A percentile compares a stretch with the other conserved stretches of the same genome.
These are phyloP conservation scores for Sibirionetta formosa DNA, from an alignment of 2,797 vertebrate species.

Conservation along the genomic window DNA sequence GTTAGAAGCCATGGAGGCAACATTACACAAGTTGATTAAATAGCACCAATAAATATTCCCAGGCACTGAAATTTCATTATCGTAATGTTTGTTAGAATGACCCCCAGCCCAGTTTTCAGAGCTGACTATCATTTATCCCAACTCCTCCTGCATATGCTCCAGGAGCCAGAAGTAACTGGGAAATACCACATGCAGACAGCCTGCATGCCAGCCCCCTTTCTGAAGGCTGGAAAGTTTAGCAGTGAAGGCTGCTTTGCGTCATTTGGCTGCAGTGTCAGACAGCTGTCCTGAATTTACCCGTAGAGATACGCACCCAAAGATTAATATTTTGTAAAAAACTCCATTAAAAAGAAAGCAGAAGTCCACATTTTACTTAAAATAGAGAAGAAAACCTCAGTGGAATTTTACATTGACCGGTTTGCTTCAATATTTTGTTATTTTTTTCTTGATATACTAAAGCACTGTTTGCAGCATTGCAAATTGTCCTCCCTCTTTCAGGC, in stretches of 20 bases:
- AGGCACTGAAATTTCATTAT: not conserved
- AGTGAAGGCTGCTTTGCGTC: not conserved
- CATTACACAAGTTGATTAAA: not conserved
- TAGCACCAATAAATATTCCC: not conserved
- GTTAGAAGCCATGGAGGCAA: not conserved
- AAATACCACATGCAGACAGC: not conserved
- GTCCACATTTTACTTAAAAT: not conserved
- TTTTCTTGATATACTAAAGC: not conserved
- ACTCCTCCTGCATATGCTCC: not conserved
- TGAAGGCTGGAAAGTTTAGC: not conserved
- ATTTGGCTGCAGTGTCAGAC: not conserved
- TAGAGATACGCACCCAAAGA: not conserved
- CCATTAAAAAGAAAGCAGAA: not conserved
- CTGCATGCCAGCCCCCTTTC: not conserved
- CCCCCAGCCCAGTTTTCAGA: not conserved
- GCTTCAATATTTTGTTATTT: fast-evolving
- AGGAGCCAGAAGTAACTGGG: not conserved
- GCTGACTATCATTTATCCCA: not conserved
- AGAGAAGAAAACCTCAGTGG: not conserved
- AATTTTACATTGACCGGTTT: not conserved
- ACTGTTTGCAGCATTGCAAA: not conserved
- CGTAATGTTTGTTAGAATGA: not conserved
- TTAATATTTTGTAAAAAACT: not conserved
- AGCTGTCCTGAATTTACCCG: not conserved
- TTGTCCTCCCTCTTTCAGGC: not conserved